Evolutionary conservation across 2,888 invertebrate genomes (phyloP).

Genomic region (Lacanobia oleracea): DNA sequence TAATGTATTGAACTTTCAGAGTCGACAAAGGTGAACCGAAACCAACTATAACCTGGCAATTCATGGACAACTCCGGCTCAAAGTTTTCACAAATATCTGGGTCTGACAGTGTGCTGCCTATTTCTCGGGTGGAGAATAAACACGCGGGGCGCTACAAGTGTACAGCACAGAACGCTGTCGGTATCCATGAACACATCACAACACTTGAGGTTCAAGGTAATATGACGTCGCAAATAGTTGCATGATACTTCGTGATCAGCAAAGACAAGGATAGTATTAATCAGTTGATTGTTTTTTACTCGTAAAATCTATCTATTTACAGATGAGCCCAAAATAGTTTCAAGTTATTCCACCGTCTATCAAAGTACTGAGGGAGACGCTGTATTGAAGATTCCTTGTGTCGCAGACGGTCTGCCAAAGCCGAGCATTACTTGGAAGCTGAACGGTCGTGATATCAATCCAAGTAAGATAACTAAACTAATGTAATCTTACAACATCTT

Average conservation of each 20-base stretch:
- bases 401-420: constrained; percentile 39
- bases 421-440: constrained; percentile 44
- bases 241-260: background rate
- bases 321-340: constrained; percentile 28
- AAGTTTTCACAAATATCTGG: background rate
- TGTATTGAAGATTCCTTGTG: constrained; percentile 37
- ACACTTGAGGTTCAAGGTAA: constrained; percentile 49
- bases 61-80: background rate
- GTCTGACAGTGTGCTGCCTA: background rate
- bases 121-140: constrained; percentile 17
- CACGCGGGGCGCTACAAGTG: constrained; percentile 54
- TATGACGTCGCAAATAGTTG: background rate
- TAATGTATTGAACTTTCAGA: constrained; percentile 15
- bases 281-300: too few species aligned
- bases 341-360: background rate
- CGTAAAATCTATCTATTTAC: background rate
- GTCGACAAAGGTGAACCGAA: constrained; percentile 41
- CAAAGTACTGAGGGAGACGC: constrained; percentile 36
- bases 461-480: constrained; percentile 23
- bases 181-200: constrained; percentile 34
- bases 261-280: too few species aligned
- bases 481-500: too few species aligned
- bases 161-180: constrained; percentile 36
- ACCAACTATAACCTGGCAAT: constrained; percentile 41
- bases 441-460: background rate